Evolutionary conservation across 2,888 invertebrate genomes (phyloP), one percentile per base, ranked within the genome.

Genomic region (Sarcophaga caerulescens): DNA sequence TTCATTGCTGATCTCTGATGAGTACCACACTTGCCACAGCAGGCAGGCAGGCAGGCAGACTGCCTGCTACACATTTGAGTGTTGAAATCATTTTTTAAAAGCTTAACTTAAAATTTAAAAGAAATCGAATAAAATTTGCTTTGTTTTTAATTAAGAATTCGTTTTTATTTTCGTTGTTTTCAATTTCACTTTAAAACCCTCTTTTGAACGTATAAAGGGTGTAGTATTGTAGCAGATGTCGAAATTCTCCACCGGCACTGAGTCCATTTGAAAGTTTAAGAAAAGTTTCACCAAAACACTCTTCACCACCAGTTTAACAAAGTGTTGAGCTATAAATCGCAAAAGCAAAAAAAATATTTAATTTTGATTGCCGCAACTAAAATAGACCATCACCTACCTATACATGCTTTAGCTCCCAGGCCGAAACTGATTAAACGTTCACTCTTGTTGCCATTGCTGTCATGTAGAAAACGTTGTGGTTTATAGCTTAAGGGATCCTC

Each of bases 401-500:
- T 92, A 85, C 93, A 93, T 14, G 90, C 89, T 12, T 92, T 90
- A 6, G 93, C 92, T 0, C 93, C 93, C 52, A 93, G 90, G 47
- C 93, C 93, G 83, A 92, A 93, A 6, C 93, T 93, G 23, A 92
- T 88, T 71, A 92, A 93, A 21, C 90, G 89, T 17, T 86, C 88
- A 8, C 89, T 88, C 76, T 89, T 87, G 19, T 88, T 89, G n/a
- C 88, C 85, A 76, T 89, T 87, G 10, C 89, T 89, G 14, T 89
- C 89, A 4, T 92, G 90, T 3, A 89, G 84, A 88, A 93, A 94
- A n/a, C 94, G 89, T 52, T 93, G 91, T 0, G 94, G 94, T 63
- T 93, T 92, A 85, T 93, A 94, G 75, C 90, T 91, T 60, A 92
- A 81, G 11, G 94, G 94, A 63, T 94, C 91, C 1, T 91, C 91